phyloP scores from a whole-genome alignment of 2,113 vertebrate species.

The Rhagologus leucostigma region DNA sequence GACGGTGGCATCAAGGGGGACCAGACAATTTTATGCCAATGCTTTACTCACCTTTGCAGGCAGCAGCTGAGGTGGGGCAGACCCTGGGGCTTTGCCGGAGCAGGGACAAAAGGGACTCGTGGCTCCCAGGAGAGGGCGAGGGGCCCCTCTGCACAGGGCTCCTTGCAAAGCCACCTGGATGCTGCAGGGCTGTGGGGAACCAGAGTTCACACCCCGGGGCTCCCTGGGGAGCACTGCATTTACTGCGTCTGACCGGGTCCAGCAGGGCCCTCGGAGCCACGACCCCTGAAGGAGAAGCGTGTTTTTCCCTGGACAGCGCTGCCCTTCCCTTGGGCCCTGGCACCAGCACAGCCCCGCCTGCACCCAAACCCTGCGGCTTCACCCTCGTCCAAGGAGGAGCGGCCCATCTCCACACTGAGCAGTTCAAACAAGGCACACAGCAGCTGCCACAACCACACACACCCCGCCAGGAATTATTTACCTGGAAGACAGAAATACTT shows the following conservation, averaged over 20 bases:
- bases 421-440: background rate
- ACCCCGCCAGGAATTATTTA: background rate
- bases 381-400: rapidly evolving
- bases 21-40: background rate
- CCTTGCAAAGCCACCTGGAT: background rate
- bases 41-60: background rate
- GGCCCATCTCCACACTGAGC: background rate
- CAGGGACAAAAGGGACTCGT: background rate
- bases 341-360: background rate
- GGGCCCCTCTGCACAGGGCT: background rate
- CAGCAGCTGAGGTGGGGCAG: background rate
- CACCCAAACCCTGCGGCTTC: background rate
- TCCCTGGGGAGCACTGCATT: no score
- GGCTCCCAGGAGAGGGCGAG: background rate
- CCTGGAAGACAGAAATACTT: background rate
- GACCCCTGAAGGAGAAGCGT: background rate
- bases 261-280: background rate
- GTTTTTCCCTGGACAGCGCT: rapidly evolving
- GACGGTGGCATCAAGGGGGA: background rate
- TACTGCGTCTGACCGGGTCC: background rate
- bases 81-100: background rate
- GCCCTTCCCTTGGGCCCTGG: background rate
- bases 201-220: no score
- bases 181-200: rapidly evolving
- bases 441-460: background rate